phyloP scores from a whole-genome alignment of 2,888 invertebrate species.

The Drosophila histrio region DNA sequence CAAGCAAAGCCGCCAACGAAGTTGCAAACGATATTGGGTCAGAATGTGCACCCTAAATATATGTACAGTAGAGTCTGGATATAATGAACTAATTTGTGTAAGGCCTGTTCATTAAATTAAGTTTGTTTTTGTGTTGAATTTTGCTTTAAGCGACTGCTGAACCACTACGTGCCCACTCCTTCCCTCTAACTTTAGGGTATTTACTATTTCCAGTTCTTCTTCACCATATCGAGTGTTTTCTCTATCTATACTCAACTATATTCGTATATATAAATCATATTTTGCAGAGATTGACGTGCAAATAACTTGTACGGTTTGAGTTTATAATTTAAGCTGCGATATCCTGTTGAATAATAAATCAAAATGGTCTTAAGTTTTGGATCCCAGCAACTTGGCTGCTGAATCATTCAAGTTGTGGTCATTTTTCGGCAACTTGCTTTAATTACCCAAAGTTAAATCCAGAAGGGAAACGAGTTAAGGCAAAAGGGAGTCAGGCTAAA shows the following conservation, averaged over 20 bases:
- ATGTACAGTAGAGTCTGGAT: no score
- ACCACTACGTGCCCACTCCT: no score
- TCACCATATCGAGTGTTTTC: no score
- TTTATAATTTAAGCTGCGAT: slow-evolving; percentile 61
- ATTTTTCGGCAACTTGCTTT: slow-evolving; percentile 60
- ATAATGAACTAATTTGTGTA: no score
- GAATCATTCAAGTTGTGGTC: slow-evolving; percentile 42
- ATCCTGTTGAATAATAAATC: slow-evolving; percentile 81
- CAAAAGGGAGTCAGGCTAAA: slow-evolving; percentile 17
- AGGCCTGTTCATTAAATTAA: no score
- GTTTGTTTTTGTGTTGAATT: no score
- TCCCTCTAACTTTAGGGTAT: no score
- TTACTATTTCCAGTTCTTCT: no score
- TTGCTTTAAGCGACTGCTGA: no score
- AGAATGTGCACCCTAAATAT: slow-evolving; percentile 13
- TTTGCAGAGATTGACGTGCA: slow-evolving; percentile 73
- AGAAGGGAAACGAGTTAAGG: slow-evolving; percentile 4
- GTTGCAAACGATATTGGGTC: slow-evolving; percentile 43
- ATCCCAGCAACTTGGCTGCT: slow-evolving; percentile 5
- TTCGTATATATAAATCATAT: slow-evolving; percentile 69
- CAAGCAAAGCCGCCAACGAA: slow-evolving; percentile 68
- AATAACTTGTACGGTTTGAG: slow-evolving; percentile 53
- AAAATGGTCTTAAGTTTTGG: slow-evolving; percentile 58
- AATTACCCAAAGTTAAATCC: slow-evolving; percentile 63
- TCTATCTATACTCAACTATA: no score